A percentile compares a stretch with the other conserved stretches of the same genome.
phyloP scores from a whole-genome alignment of 2,113 vertebrate genomes.

The Aphyosemion australe region DNA sequence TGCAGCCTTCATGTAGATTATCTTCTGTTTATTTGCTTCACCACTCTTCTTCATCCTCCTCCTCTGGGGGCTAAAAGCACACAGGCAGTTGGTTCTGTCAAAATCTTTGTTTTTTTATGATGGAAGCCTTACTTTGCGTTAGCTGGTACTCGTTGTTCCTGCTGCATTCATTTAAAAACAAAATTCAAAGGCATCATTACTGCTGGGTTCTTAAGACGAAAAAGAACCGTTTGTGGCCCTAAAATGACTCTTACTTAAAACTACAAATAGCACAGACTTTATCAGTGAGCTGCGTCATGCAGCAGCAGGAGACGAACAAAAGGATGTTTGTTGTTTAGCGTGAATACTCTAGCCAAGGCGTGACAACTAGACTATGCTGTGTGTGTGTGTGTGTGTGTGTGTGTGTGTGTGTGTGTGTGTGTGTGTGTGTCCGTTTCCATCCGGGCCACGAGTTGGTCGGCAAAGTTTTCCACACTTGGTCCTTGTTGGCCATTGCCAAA shows the following conservation, averaged over 20 bases:
- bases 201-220: conserved; percentile 39
- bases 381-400: conserved; percentile 10
- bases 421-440: conserved; percentile 54
- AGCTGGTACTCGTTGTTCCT: conserved; percentile 27
- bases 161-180: conserved; percentile 37
- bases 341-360: conserved; percentile 59
- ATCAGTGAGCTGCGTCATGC: conserved; percentile 14
- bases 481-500: conserved; percentile 62
- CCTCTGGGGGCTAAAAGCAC: conserved; percentile 34
- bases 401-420: conserved; percentile 24
- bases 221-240: conserved; percentile 46
- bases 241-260: conserved; percentile 26
- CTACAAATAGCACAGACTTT: neutral
- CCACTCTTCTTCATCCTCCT: neutral
- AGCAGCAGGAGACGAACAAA: conserved; percentile 43
- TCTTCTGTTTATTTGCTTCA: conserved; percentile 11
- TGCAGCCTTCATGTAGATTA: conserved; percentile 17
- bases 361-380: conserved; percentile 57
- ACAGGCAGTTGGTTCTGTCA: conserved; percentile 22
- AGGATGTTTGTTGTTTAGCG: conserved; percentile 61
- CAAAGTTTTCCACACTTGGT: conserved; percentile 60
- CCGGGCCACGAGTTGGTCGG: conserved; percentile 57
- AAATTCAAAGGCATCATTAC: conserved; percentile 36
- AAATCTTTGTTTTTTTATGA: conserved; percentile 39
- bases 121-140: conserved; percentile 53